A percentile compares a stretch with the other conserved stretches of the same genome.
phyloP scores from a whole-genome alignment of 2,888 invertebrate species.

The Lasius platythorax region DNA sequence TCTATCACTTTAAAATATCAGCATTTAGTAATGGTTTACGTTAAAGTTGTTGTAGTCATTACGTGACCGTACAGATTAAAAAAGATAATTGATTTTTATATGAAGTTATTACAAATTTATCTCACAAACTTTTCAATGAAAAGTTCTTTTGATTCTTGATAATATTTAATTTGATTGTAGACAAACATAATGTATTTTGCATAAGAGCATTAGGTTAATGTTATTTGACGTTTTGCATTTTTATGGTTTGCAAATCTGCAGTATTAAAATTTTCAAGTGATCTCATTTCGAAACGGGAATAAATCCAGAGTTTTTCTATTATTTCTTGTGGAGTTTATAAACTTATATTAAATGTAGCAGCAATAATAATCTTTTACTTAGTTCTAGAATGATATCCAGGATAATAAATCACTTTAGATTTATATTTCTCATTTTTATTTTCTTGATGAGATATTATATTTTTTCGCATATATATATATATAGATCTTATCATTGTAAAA shows the following conservation, averaged over 20 bases:
- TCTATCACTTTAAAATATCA: slow-evolving; percentile 1
- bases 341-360: background rate
- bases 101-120: slow-evolving; percentile 8
- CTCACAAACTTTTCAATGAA: background rate
- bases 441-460: no score
- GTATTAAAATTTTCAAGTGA: background rate
- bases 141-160: background rate
- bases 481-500: background rate
- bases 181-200: background rate
- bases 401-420: background rate
- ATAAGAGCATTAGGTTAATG: background rate
- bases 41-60: background rate
- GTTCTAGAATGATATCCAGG: background rate
- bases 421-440: no score
- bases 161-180: slow-evolving; percentile 20
- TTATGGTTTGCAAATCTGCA: background rate
- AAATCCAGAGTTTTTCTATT: background rate
- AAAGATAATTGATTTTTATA: slow-evolving; percentile 7
- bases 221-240: background rate
- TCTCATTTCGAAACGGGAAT: background rate
- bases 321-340: background rate
- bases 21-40: background rate
- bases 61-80: background rate
- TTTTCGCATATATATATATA: no score
- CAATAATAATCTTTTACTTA: background rate